Evolutionary conservation across 2,888 invertebrate genomes (phyloP), one percentile per base, ranked within the genome.

Genomic region (Stenchaetothrips biformis): DNA sequence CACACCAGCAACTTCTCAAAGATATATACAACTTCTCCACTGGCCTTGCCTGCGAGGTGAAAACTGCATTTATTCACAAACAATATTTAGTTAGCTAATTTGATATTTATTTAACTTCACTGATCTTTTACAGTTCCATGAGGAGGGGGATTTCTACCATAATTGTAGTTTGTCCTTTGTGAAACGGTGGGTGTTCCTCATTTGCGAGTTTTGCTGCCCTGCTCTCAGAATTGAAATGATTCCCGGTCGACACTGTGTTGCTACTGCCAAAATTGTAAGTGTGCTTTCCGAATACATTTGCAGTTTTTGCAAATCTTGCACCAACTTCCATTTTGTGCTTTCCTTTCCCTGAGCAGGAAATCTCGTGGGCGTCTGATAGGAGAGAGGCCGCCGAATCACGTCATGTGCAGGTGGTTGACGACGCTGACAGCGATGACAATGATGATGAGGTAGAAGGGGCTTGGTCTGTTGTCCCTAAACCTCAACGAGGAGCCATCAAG

Each of bases 151-250:
- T 48, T 47, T 62, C 6, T 78, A 79, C 4, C 77, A 49, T 79
- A 86, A 86, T 81, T 89, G 89, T 81, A 87, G 88, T 2, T 84
- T 86, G 37, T 89, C 89, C 0, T 85, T 84, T 80, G 88, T 88
- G 0, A 84, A 84, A 0, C 86, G 89, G 47, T 88, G 87, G 86
- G 86, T 85, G 0, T 89, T 85, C 79, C 83, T 86, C n/a, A 86
- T 89, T 67, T 87, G 88, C 53, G 89, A 89, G 81, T 86, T 87
- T 79, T 87, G 89, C 84, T 87, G 88, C 80, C 81, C 83, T 0
- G 87, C 88, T 83, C 82, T 89, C 48, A 86, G 86, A 16, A 86
- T 89, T 11, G 82, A 84, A 8, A 82, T 88, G 1, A 83, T 86
- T 67, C 86, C 86, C 0, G 89, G 88, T 0, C 84, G 85, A n/a